Conservation (phyloP, 2,113 vertebrate genomes). For the Corvus hawaiiensis region DNA sequence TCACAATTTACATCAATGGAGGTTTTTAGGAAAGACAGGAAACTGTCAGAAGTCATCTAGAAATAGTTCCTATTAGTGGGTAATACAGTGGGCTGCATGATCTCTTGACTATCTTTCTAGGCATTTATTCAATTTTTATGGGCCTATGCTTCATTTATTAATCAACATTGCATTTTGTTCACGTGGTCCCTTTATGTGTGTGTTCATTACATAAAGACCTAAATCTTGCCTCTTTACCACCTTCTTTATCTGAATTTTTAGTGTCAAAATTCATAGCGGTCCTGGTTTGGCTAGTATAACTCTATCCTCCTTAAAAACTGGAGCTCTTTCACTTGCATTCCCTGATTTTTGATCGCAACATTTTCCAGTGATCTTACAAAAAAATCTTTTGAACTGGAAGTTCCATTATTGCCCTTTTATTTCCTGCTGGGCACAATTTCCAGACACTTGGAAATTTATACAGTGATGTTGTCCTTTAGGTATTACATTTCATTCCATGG, state of each 20-base stretch:
- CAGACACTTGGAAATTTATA: neutral
- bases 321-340: neutral
- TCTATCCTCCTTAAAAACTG: neutral
- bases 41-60: neutral
- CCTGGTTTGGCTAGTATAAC: neutral
- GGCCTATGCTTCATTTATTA: neutral
- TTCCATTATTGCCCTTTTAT: neutral
- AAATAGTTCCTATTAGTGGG: neutral
- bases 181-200: neutral
- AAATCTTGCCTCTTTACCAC: neutral
- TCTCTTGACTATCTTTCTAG: neutral
- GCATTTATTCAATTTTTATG: neutral
- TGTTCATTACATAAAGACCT: neutral
- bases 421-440: neutral
- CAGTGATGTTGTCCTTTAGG: neutral
- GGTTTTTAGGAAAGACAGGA: neutral
- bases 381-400: neutral
- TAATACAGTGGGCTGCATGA: neutral
- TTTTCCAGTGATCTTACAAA: neutral
- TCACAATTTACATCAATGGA: neutral
- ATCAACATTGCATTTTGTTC: neutral
- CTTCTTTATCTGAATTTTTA: neutral
- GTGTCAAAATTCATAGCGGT: neutral
- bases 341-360: neutral
- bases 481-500: neutral